These are phyloP conservation scores for Sarcophaga carnaria DNA, from an alignment of 2,888 invertebrate genomes.

Conservation along the genomic window DNA sequence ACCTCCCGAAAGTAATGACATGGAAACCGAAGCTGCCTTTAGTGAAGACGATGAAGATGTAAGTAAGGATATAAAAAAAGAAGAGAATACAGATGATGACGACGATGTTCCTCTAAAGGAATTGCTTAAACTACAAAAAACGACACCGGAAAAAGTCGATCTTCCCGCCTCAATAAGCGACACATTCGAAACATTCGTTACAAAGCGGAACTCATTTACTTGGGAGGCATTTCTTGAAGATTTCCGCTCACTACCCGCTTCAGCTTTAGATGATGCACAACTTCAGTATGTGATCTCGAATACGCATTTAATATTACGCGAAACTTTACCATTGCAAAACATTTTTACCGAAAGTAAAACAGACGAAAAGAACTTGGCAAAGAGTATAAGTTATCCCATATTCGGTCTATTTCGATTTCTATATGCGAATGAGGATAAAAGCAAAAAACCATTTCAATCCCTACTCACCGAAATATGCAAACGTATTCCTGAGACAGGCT, in stretches of 20 bases:
- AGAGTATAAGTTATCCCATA: slow-evolving; percentile 91
- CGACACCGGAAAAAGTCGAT: slow-evolving; percentile 79
- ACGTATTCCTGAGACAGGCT: slow-evolving; percentile 90
- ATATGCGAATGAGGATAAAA: slow-evolving; percentile 87
- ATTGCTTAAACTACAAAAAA: slow-evolving; percentile 81
- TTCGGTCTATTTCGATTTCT: slow-evolving; percentile 94
- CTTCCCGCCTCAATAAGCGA: slow-evolving; percentile 79
- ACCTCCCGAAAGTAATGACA: slow-evolving; percentile 78
- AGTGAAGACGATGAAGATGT: slow-evolving; percentile 85
- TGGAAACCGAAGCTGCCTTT: slow-evolving; percentile 76
- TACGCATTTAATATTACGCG: slow-evolving; percentile 78
- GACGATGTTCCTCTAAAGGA: slow-evolving; percentile 91
- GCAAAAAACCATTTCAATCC: slow-evolving; percentile 89
- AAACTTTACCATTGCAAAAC: slow-evolving; percentile 79
- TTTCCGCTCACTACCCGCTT: slow-evolving; percentile 78
- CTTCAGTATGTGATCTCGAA: slow-evolving; percentile 81
- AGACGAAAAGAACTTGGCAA: slow-evolving; percentile 85
- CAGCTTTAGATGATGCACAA: slow-evolving; percentile 80
- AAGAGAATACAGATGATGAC: slow-evolving; percentile 82
- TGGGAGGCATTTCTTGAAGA: slow-evolving; percentile 81
- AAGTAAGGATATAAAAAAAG: slow-evolving; percentile 79
- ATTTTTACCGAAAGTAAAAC: slow-evolving; percentile 84
- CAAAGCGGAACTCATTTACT: slow-evolving; percentile 78
- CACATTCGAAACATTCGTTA: slow-evolving; percentile 80
- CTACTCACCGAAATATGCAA: slow-evolving; percentile 91